Base-by-base conservation (phyloP, 2,888 invertebrate genomes). In the Oscheius myriophilus region DNA sequence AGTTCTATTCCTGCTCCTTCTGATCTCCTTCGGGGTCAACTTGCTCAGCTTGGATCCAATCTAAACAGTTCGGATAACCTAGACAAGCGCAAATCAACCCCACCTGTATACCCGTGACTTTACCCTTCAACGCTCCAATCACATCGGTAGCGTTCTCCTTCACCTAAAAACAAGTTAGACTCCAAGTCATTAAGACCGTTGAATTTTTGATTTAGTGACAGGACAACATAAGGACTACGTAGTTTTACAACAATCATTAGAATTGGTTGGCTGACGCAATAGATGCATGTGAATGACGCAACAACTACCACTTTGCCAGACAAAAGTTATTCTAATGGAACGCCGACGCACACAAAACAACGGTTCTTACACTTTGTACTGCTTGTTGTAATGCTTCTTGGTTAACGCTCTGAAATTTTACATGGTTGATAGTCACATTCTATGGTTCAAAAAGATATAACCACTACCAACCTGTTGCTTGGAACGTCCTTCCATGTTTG, bases 31-130 rank as follows among this genome's bases (percentile, higher is more conserved):
- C 12, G 75, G 76, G 18, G 76, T 71, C 45, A 76, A 39, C 14
- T 71, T 69, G 14, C 69, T 69, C 18, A 76, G 54, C 26, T 73
- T 73, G 18, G 72, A 69, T 11, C 72, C 58, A 7, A 76, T 69
- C 73, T 71, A 7, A 57, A 70, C 21, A 53, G 16, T 23, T 7
- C 33, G 9, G 3, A 16, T 6, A 9, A 65, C 18, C 41, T n/a
- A 25, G 11, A 21, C 2, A 41, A 4, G 41, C n/a, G 23, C 1
- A 39, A 25, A 45, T n/a, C 9, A 42, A 42, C 23, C n/a, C n/a
- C 39, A 78, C 74, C 72, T 74, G 73, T 16, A 78, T 75, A 51
- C 76, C 76, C 1, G 72, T 67, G 12, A 76, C 70, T 45, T 70
- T 74, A 12, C 66, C 72, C 33, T 78, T 78, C 25, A 80, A 42